Evolutionary conservation across 53 echinoderm and acorn worm genomes (phyloP), one percentile per base, ranked within the genome.

Genomic region (Stichopus horrens): DNA sequence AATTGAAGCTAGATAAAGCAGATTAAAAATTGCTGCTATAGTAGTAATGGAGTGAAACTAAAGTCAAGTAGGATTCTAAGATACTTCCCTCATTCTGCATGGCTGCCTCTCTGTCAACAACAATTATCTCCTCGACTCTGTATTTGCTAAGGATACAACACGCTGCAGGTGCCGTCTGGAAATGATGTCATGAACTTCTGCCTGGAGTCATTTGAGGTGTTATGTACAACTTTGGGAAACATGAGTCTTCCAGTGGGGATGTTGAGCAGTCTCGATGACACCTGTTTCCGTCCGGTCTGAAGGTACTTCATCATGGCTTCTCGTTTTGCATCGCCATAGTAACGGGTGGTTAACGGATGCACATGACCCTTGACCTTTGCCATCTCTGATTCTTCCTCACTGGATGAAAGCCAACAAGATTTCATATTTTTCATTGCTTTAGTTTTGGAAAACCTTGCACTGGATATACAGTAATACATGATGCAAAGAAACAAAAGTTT

Each of bases 261-360:
- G 21, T 65, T 66, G 20, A 74, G 54, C 5, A 89, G 65, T 87
- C 89, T 92, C 7, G 92, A 79, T 16, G 92, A 89, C 7, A 89
- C 86, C 37, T 89, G 52, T 18, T 92, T 94, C 93, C 93, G 94
- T 23, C 90, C 90, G 8, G 77, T 37, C 20, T 71, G 83, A 22
- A 89, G 91, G 91, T 99, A 96, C 91, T 96, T 99, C 74, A 91
- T 80, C 88, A 99, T 86, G 20, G 94, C 90, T 76, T 94, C 96
- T 75, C 96, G 86, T 68, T 94, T 96, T 57, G 93, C 88, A 54
- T 96, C 96, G n/a, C 95, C 99, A 93, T 96, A 99, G 92, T 99
- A 96, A 89, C 96, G 99, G 37, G 89, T 90, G 8, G 74, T 23
- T 85, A 99, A 77, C 5, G 94, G 92, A 51, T 94, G 92, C 22